Evolutionary conservation across 2,888 invertebrate genomes (phyloP), one percentile per base, ranked within the genome.

Genomic region (Lasius platythorax): DNA sequence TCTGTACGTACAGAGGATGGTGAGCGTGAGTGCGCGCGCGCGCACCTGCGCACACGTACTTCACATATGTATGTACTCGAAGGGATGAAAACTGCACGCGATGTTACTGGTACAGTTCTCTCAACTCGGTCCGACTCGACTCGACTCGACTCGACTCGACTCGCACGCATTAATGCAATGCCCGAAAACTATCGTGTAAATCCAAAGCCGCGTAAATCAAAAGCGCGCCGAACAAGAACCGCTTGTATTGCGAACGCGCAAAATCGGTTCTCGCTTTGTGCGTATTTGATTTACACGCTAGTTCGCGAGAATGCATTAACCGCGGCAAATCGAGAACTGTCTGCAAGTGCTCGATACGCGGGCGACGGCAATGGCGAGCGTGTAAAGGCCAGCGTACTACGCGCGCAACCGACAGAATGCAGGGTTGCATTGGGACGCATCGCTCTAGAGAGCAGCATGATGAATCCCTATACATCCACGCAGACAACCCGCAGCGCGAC

Each of bases 191-290:
- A 73, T 12, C 79, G 58, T 73, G 73, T 73, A 61, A 61, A 63
- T 63, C 61, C 79, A 56, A 37, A 73, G 79, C 79, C 61, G 61
- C 73, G 79, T 81, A 81, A 81, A 81, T 81, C 73, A 81, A 81
- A 73, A 81, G 79, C 79, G 61, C 73, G 37, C 61, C 46, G 28
- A 37, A 61, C 79, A 81, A 46, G 79, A 73, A 63, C 37, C 61
- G 61, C 72, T 73, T 50, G 79, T 63, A 73, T 37, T n/a, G 43
- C 79, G 72, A 33, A 18, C 73, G 37, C 53, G 79, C 46, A 73
- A 81, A 73, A 81, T 81, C 79, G 73, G 61, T 73, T 61, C 73
- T 73, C 73, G 79, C 73, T 81, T 81, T 81, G 79, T 81, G 61
- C 79, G 73, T 50, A 73, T 63, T 81, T 73, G 79, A 81, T 81